Percentiles rank a stretch among this genome's conserved stretches.
phyloP scores from a whole-genome alignment of 2,888 invertebrate genomes.

The Chalcis sispes region DNA sequence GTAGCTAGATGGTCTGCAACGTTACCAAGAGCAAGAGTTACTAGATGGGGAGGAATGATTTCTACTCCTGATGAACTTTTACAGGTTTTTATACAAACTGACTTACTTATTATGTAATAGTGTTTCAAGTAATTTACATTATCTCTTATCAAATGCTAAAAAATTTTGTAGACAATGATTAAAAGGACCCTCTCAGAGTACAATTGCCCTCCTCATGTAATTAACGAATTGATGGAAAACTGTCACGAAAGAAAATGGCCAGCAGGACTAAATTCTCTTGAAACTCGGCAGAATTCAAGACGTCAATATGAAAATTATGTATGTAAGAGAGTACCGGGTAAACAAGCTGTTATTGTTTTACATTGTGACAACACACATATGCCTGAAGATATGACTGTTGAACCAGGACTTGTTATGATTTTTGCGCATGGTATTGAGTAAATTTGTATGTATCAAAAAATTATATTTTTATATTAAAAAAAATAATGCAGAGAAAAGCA shows the following conservation, averaged over 20 bases:
- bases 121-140: neutral
- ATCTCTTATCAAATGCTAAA: too few species aligned
- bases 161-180: conserved; percentile 87
- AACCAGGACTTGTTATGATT: conserved; percentile 98
- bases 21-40: conserved; percentile 90
- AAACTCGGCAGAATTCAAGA: conserved; percentile 95
- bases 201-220: conserved; percentile 94
- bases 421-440: conserved; percentile 97
- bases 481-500: conserved; percentile 29
- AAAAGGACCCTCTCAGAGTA: conserved; percentile 94
- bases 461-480: conserved; percentile 61
- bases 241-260: conserved; percentile 98
- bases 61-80: conserved; percentile 96
- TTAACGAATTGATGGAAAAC: conserved; percentile 97
- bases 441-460: conserved; percentile 56
- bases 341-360: conserved; percentile 95
- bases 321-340: conserved; percentile 95
- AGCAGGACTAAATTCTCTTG: conserved; percentile 92
- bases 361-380: conserved; percentile 97
- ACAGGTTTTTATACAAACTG: conserved; percentile 79
- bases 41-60: conserved; percentile 99
- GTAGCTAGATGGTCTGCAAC: conserved; percentile 92
- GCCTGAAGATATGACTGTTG: conserved; percentile 96
- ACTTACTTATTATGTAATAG: neutral
- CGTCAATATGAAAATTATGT: conserved; percentile 95